A percentile compares a stretch with the other conserved stretches of the same genome.
phyloP scores from a whole-genome alignment of 2,888 invertebrate species.

The Leucoptera coffeella region DNA sequence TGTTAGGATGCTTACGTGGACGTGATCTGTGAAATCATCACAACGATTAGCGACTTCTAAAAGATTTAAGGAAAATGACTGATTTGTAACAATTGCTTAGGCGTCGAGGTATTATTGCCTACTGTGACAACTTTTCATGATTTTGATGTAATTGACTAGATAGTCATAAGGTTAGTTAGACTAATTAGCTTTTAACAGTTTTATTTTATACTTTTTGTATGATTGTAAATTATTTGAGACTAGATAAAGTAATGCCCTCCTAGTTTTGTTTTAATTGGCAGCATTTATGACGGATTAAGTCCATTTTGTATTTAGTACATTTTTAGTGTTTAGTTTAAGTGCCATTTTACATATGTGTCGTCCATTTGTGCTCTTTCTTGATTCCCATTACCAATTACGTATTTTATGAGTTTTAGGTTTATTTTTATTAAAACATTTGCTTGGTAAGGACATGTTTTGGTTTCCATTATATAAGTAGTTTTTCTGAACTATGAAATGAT shows the following conservation, averaged over 20 bases:
- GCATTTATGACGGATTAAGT: slow-evolving; percentile 14
- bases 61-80: slow-evolving; percentile 38
- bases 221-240: slow-evolving; percentile 15
- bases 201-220: slow-evolving; percentile 12
- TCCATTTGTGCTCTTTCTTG: too few relatives aligned
- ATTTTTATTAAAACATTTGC: too few relatives aligned
- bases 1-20: too few relatives aligned
- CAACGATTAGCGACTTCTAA: too few relatives aligned
- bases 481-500: too few relatives aligned
- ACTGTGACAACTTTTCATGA: slow-evolving; percentile 26
- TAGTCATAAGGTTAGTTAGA: slow-evolving; percentile 11
- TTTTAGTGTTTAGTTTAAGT: slow-evolving; percentile 12
- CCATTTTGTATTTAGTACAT: slow-evolving; percentile 8
- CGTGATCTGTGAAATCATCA: too few relatives aligned
- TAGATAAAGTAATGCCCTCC: background rate
- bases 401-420: too few relatives aligned
- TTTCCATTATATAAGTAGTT: too few relatives aligned
- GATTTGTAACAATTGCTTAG: slow-evolving; percentile 31
- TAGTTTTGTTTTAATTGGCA: slow-evolving; percentile 9
- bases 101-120: slow-evolving; percentile 30
- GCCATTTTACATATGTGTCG: too few relatives aligned
- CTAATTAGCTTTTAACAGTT: too few relatives aligned
- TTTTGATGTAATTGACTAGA: slow-evolving; percentile 13
- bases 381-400: too few relatives aligned
- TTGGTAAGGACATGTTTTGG: too few relatives aligned